Evolutionary conservation across 64 coral and sea anemone species (phyloP), one percentile per base, ranked within the genome.

Genomic region (Cladopsammia gracilis): DNA sequence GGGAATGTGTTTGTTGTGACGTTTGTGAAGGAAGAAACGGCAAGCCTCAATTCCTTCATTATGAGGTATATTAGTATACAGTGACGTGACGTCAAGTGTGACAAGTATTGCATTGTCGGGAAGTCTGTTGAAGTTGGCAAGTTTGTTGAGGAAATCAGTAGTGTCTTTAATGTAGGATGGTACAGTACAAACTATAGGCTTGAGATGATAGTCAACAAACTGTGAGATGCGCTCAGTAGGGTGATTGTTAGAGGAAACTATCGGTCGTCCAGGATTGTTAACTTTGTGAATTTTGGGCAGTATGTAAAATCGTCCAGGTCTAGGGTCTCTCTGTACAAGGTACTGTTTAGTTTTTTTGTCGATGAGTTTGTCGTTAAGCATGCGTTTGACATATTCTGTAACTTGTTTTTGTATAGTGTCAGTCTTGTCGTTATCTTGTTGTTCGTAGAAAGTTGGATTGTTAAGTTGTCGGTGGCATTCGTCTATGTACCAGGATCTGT

Each of bases 231-330:
- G 24, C 6, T 25, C 68, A 10, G 68, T 26, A 3, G 24, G 0
- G 24, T 70, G 67, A 70, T 70, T 25, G 4, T 70, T 70, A n/a
- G 0, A 25, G 24, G 24, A 70, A 26, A 70, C 0, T 25, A 70
- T 70, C 5, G 24, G 68, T 10, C 24, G 4, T 9, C 1, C n/a
- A 11, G 68, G 22, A 70, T 70, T 70, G 9, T 25, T 70, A 11
- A 25, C n/a, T 70, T 70, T 70, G 24, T 70, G 68, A n/a, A 70
- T 70, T 70, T 70, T 70, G 11, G 68, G 68, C 10, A 70, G 10
- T 10, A 70, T 70, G 7, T 25, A 70, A 26, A 70, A 70, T 1
- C 68, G 0, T 70, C 68, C 0, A 11, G n/a, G 68, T 70, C 24
- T 70, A n/a, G 68, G 68, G 24, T 70, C 68, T 11, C 9, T 70